Conservation (phyloP, 2,113 vertebrate species). For the Dromaius novaehollandiae region DNA sequence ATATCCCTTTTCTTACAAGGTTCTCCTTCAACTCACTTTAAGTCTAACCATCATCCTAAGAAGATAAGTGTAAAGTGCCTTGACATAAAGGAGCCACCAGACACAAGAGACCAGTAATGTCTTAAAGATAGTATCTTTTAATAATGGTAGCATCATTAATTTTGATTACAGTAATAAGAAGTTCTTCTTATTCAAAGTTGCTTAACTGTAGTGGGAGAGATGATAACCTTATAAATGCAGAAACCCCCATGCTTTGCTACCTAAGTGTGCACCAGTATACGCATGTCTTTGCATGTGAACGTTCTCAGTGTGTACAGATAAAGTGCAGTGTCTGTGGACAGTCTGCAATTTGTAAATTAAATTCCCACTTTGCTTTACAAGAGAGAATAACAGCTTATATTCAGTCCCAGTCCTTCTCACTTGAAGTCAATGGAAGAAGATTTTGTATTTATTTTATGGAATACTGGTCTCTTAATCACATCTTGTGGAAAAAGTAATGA, state of each 20-base stretch:
- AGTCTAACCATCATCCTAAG: background rate
- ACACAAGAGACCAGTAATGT: background rate
- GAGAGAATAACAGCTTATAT: background rate
- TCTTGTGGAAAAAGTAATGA: background rate
- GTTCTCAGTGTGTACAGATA: background rate
- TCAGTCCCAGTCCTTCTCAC: background rate
- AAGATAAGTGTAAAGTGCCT: background rate
- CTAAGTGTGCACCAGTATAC: background rate
- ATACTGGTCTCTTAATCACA: background rate
- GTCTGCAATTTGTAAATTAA: background rate
- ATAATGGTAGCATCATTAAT: background rate
- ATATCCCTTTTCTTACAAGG: background rate
- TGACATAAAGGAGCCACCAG: too few relatives aligned
- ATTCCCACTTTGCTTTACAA: background rate
- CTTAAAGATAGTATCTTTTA: background rate
- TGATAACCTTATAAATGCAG: background rate
- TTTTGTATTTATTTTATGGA: background rate
- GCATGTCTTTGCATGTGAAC: background rate
- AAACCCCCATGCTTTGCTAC: background rate
- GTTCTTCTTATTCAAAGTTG: background rate
- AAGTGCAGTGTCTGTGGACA: background rate
- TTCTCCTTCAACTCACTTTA: background rate
- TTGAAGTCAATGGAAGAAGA: background rate
- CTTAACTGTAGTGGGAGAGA: background rate
- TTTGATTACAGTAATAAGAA: background rate